phyloP scores from a whole-genome alignment of 2,797 vertebrate species.

The Malacoraja senta region DNA sequence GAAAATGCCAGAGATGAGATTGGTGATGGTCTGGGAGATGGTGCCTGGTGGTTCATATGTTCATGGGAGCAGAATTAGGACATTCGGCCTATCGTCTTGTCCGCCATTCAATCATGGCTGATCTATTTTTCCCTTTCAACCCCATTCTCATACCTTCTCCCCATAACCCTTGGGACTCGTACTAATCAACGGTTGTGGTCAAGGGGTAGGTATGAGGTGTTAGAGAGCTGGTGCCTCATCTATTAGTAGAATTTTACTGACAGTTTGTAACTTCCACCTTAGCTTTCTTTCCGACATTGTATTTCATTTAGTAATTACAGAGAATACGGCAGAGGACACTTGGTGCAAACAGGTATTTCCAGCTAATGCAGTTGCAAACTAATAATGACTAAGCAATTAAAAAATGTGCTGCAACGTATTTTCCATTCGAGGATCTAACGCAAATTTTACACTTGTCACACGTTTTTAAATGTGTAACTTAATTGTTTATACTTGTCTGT shows the following conservation, averaged over 20 bases:
- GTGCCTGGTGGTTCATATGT: no score
- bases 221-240: not conserved
- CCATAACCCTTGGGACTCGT: no score
- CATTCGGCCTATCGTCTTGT: no score
- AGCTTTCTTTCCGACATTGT: not conserved
- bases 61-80: no score
- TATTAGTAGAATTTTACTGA: not conserved
- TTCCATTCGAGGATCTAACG: not conserved
- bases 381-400: not conserved
- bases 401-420: not conserved
- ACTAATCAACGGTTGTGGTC: no score
- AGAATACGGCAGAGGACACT: not conserved
- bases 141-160: no score
- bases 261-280: not conserved
- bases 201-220: no score
- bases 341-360: not conserved
- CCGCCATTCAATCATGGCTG: no score
- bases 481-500: not conserved
- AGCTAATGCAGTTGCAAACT: not conserved
- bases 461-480: not conserved
- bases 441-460: no score
- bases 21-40: no score
- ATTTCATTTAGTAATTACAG: not conserved
- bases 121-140: no score
- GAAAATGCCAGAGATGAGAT: no score